Percentiles rank a stretch among this genome's conserved stretches.
phyloP scores from a whole-genome alignment of 2,113 vertebrate genomes.

The Oryzias javanicus region DNA sequence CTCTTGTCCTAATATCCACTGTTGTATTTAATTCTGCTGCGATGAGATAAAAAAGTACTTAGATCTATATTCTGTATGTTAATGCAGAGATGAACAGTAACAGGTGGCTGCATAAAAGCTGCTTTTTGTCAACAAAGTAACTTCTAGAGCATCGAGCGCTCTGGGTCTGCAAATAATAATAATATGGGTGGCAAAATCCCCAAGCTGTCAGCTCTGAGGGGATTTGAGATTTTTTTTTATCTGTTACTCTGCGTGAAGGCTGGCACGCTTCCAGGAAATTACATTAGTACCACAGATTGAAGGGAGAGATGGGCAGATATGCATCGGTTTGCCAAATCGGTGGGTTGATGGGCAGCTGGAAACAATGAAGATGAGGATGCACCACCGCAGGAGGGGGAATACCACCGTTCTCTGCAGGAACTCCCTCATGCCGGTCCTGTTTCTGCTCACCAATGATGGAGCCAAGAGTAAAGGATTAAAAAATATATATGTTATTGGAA shows the following conservation, averaged over 20 bases:
- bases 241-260: constrained; percentile 37
- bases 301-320: constrained; percentile 40
- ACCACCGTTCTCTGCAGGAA: no score
- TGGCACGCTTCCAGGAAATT: constrained; percentile 58
- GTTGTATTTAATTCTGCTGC: no score
- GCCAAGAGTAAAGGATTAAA: no score
- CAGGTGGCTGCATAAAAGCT: constrained; percentile 15
- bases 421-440: no score
- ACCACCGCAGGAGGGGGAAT: not conserved
- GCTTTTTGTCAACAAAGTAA: constrained; percentile 34
- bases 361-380: constrained; percentile 29
- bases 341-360: constrained; percentile 61
- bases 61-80: no score
- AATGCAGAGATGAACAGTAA: not conserved
- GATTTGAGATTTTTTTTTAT: constrained; percentile 60
- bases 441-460: no score
- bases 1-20: no score
- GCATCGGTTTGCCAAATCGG: constrained; percentile 55
- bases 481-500: no score
- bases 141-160: constrained; percentile 4
- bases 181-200: constrained; percentile 56
- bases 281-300: constrained; percentile 51
- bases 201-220: constrained; percentile 58
- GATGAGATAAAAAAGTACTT: no score
- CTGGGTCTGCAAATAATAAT: constrained; percentile 47